Percentiles rank a stretch among this genome's conserved stretches.
These are phyloP conservation scores for Lasioglossum marginatum DNA, from an alignment of 2,888 invertebrate species.

Conservation along the genomic window DNA sequence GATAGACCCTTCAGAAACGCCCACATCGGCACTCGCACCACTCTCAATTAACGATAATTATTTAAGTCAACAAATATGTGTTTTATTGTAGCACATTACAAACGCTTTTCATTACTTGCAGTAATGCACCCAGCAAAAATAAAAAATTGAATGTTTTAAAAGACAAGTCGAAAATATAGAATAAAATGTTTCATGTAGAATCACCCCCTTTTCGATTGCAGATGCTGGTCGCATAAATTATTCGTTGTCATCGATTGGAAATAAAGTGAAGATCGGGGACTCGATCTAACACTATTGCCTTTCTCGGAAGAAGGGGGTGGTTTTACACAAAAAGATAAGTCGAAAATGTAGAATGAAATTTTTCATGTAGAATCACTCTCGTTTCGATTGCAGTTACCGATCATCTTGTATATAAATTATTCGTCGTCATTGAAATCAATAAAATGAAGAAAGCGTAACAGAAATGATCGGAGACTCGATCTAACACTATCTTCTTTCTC, in stretches of 20 bases:
- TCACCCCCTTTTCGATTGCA: no score
- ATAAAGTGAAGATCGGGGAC: background rate
- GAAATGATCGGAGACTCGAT: background rate
- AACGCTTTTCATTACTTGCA: background rate
- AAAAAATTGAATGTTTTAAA: background rate
- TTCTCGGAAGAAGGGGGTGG: background rate
- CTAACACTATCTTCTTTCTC: background rate
- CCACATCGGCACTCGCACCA: background rate
- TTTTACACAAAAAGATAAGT: no score
- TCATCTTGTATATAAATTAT: background rate
- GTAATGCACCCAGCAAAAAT: background rate
- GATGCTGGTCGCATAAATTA: no score
- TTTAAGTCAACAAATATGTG: background rate
- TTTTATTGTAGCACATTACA: background rate
- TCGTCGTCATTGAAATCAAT: background rate
- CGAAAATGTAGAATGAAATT: no score
- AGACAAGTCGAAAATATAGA: no score
- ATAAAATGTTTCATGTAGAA: background rate
- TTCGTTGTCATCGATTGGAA: background rate
- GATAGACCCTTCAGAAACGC: conserved; percentile 7
- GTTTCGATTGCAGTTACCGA: background rate
- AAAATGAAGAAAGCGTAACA: background rate
- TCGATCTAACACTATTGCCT: background rate
- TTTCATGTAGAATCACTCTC: background rate
- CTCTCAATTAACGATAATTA: background rate